phyloP scores from a whole-genome alignment of 2,888 invertebrate genomes.

The Gymnoscelis rufifasciata region DNA sequence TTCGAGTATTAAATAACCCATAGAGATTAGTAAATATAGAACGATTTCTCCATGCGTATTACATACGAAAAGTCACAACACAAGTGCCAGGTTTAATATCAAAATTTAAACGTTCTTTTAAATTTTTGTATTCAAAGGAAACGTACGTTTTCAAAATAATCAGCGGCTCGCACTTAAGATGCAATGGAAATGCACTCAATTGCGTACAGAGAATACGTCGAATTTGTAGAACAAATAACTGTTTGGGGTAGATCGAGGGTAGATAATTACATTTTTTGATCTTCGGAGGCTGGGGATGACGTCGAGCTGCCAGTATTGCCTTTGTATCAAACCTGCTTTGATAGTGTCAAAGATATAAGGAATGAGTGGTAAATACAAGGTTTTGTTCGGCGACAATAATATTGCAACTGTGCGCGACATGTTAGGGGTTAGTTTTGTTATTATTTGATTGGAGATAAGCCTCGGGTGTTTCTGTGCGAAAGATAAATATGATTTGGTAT shows the following conservation, averaged over 20 bases:
- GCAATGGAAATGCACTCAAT: conserved; percentile 51
- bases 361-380: conserved; percentile 37
- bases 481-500: background rate
- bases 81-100: too few species aligned
- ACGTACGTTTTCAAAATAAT: too few species aligned
- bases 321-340: conserved; percentile 57
- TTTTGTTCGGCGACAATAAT: conserved; percentile 17
- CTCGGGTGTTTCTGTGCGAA: background rate
- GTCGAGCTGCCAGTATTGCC: conserved; percentile 38
- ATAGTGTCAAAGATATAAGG: conserved; percentile 67
- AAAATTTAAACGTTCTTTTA: too few species aligned
- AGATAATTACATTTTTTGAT: conserved; percentile 80
- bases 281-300: conserved; percentile 66
- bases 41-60: too few species aligned
- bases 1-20: too few species aligned
- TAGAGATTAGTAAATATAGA: too few species aligned
- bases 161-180: too few species aligned
- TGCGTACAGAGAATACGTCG: conserved; percentile 70
- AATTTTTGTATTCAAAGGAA: too few species aligned
- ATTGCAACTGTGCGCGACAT: conserved; percentile 8
- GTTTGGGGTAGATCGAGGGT: conserved; percentile 77
- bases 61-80: too few species aligned
- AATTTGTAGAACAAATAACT: conserved; percentile 80
- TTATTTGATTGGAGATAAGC: conserved; percentile 9
- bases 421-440: conserved; percentile 9